Base-by-base conservation (phyloP, 2,113 vertebrate genomes). In the Spea multiplicata region DNA sequence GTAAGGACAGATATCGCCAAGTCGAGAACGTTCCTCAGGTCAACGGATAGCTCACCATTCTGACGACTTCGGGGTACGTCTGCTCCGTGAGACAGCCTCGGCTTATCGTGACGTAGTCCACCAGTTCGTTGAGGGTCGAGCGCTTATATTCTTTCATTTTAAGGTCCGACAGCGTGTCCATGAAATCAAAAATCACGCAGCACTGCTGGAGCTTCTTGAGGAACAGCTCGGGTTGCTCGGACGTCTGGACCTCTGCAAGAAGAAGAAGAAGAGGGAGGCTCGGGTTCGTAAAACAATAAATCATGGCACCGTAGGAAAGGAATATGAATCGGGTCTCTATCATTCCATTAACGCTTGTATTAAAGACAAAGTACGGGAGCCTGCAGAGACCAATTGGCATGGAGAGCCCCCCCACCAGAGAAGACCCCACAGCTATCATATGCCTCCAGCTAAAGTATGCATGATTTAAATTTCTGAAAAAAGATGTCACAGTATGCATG, bases 101-200 rank as follows among this genome's bases (percentile, higher is more conserved):
- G 94, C 96, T 98, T 92, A 99, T 95, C 85, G 97, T 98, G 90
- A 99, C 96, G 91, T 98, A 99, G 92, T 99, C 97, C 91, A 99
- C 97, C 91, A 99, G 94, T 94, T 99, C 97, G 86, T 97, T 99
- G 94, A 99, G 97, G 85, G 97, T 99, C 89, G 97, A 98, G 88
- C 97, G 96, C 89, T 99, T 99, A 93, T 99, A 98, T 93, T 99
- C 97, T 94, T 99, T 99, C 97, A 98, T 98, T 95, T 99, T 99
- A 92, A 99, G 96, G 93, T 99, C 97, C 82, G 95, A 97, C 91
- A 99, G 94, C 83, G 97, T 98, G 95, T 99, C 97, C 97, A 99
- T 99, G 93, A 99, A 99, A 94, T 99, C 97, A 90, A 99, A 99
- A 91, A 99, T 93, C 71, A 98, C 96, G 92, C 97, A 98, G 92